phyloP scores from a whole-genome alignment of 2,888 invertebrate genomes.

The Mimas tiliae region DNA sequence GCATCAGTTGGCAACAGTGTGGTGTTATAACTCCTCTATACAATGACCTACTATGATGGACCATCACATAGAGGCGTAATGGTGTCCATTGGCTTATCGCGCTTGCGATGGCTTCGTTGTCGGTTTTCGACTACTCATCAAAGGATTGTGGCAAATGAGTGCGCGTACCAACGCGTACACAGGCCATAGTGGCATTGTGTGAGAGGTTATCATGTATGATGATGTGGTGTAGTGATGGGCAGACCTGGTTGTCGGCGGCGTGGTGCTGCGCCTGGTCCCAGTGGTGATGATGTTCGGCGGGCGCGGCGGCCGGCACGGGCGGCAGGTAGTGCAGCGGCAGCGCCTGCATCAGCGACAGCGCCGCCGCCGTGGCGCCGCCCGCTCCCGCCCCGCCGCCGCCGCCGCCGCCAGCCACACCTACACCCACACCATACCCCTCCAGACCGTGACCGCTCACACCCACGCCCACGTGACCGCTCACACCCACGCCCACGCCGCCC shows the following conservation, averaged over 20 bases:
- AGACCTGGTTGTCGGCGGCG: conserved; percentile 65
- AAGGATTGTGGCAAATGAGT: no score
- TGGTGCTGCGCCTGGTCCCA: conserved; percentile 67
- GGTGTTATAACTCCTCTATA: no score
- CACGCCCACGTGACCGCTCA: conserved; percentile 34
- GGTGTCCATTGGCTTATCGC: no score
- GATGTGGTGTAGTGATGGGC: no score
- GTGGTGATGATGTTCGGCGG: conserved; percentile 57
- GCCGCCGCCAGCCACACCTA: conserved; percentile 37
- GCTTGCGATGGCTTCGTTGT: no score
- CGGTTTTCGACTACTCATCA: no score
- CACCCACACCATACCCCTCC: conserved; percentile 38
- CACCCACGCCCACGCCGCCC: conserved; percentile 39
- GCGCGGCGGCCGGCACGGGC: conserved; percentile 56
- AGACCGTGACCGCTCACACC: conserved; percentile 41
- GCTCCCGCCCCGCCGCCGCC: conserved; percentile 46
- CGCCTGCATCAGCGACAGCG: conserved; percentile 76
- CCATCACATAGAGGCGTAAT: no score
- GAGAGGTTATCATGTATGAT: no score
- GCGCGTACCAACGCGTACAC: no score
- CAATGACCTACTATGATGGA: no score
- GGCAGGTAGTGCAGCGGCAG: conserved; percentile 78
- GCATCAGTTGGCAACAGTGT: no score
- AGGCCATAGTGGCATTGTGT: no score
- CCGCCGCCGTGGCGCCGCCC: conserved; percentile 55